Conservation (phyloP, 2,113 vertebrate genomes). For the Myiozetetes cayanensis region DNA sequence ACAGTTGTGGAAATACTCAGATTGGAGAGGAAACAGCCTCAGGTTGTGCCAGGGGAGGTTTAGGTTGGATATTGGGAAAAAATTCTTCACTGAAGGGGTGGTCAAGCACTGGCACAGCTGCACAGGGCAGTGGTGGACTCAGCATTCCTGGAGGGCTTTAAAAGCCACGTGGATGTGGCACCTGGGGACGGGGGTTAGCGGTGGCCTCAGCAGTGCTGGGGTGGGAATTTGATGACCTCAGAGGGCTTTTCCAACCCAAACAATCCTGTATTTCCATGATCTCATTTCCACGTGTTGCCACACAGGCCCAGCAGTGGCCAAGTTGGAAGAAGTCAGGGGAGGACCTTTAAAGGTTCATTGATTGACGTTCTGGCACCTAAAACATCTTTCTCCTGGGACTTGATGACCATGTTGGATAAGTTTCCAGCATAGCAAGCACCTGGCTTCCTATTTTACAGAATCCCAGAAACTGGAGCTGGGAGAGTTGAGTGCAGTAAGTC, state of each 20-base stretch:
- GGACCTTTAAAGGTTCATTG: not conserved
- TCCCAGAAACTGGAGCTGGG: not conserved
- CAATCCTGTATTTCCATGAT: not conserved
- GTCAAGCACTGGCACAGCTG: not conserved
- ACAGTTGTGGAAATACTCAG: not conserved
- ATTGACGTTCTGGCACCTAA: not conserved
- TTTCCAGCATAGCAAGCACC: not conserved
- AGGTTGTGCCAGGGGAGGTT: not conserved
- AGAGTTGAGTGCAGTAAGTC: not conserved
- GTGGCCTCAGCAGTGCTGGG: not conserved
- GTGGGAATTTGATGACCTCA: not conserved
- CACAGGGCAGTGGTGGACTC: not conserved
- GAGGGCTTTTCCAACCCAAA: not conserved
- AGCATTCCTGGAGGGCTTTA: not conserved
- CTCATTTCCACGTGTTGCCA: not conserved
- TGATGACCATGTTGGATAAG: not conserved
- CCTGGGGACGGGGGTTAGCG: fast-evolving
- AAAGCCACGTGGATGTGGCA: not conserved
- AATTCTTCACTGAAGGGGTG: not conserved
- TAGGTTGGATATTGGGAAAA: not conserved
- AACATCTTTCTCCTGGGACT: not conserved
- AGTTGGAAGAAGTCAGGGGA: not conserved
- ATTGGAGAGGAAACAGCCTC: not conserved
- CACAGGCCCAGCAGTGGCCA: fast-evolving
- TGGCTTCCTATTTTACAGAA: not conserved